Conservation (phyloP, 2,797 vertebrate genomes). For the Denticeps clupeoides region DNA sequence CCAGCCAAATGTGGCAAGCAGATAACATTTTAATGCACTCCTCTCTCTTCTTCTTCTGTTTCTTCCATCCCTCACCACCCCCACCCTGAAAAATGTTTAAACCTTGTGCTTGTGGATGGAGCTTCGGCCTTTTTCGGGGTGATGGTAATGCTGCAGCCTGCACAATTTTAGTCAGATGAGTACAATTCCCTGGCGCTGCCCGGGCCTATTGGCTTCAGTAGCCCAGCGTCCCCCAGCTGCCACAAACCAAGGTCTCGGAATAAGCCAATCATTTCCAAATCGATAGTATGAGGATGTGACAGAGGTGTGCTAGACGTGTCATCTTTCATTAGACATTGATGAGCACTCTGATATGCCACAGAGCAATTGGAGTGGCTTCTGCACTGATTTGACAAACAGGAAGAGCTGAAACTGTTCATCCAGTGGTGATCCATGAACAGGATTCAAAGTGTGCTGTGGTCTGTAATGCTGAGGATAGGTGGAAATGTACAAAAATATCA, state of each 20-base stretch:
- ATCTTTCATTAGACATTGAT: background rate
- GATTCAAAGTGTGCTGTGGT: too few species aligned
- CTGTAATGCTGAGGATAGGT: too few species aligned
- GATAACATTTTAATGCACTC: conserved; percentile 30
- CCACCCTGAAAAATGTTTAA: conserved; percentile 20
- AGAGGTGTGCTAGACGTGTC: background rate
- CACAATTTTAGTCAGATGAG: conserved; percentile 22
- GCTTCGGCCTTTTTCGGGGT: background rate
- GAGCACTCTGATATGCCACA: background rate
- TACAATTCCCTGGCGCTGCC: conserved; percentile 12
- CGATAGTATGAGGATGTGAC: background rate
- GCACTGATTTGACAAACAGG: background rate
- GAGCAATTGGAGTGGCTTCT: background rate
- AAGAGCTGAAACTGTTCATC: too few species aligned
- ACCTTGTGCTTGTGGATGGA: background rate
- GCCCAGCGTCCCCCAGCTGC: background rate
- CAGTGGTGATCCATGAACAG: too few species aligned
- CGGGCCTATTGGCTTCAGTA: background rate
- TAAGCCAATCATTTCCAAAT: too few species aligned
- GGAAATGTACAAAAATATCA: too few species aligned
- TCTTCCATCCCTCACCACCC: conserved; percentile 18
- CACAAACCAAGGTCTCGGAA: too few species aligned
- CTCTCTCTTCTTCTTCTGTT: background rate
- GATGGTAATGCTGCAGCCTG: conserved; percentile 12
- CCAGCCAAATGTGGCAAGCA: conserved; percentile 24